Percentiles rank a stretch among this genome's conserved stretches.
These are phyloP conservation scores for Alloplasta piceator DNA, from an alignment of 2,888 invertebrate genomes.

Conservation along the genomic window DNA sequence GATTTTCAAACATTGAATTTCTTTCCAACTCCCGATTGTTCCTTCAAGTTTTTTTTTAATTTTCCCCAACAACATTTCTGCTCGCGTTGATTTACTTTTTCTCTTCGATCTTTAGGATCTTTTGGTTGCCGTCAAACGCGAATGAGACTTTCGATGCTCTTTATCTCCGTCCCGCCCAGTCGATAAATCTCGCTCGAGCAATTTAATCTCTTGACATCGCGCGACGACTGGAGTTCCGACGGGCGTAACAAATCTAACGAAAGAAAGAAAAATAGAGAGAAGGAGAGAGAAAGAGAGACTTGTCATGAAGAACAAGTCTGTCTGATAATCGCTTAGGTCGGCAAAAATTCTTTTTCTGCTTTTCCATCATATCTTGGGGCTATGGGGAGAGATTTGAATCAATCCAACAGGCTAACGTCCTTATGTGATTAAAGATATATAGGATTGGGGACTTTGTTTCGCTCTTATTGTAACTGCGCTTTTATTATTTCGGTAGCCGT, in stretches of 20 bases:
- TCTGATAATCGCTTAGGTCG: conserved; percentile 32
- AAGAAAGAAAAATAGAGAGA: not conserved
- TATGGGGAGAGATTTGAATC: conserved; percentile 19
- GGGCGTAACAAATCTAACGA: conserved; percentile 6
- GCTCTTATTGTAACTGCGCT: no score
- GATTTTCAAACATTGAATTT: not conserved
- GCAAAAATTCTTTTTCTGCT: conserved; percentile 19
- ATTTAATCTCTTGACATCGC: conserved; percentile 45
- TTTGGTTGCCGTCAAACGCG: not conserved
- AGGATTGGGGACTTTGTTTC: not conserved
- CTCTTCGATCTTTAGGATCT: not conserved
- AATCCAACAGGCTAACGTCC: conserved; percentile 12
- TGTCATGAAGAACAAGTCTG: conserved; percentile 12
- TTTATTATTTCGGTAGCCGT: no score
- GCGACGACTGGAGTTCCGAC: conserved; percentile 1
- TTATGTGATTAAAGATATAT: conserved; percentile 15
- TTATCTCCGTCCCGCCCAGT: conserved; percentile 9
- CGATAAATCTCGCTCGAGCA: conserved; percentile 30
- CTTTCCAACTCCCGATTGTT: not conserved
- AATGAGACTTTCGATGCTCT: conserved; percentile 1
- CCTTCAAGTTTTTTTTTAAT: not conserved
- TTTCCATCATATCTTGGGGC: conserved; percentile 9
- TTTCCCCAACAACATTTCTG: not conserved
- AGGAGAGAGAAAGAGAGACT: no score
- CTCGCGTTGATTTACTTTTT: not conserved